phyloP scores from a whole-genome alignment of 2,888 invertebrate genomes.

The Chrysolina haemoptera region DNA sequence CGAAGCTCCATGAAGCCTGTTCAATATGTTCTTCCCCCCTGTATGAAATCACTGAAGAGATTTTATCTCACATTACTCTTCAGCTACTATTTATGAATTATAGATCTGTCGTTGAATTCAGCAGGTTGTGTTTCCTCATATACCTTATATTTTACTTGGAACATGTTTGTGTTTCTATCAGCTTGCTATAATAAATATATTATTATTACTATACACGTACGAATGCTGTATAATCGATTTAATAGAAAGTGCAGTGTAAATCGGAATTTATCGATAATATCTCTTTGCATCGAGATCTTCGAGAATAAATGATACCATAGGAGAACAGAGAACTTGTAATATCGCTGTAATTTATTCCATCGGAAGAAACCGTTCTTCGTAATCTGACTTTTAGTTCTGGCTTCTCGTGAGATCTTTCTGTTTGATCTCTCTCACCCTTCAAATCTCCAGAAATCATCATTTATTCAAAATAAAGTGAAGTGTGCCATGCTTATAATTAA shows the following conservation, averaged over 20 bases:
- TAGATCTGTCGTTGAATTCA: conserved; percentile 39
- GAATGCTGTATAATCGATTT: conserved; percentile 39
- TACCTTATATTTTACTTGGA: conserved; percentile 41
- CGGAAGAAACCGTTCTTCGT: neutral
- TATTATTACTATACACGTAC: conserved; percentile 37
- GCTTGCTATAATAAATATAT: conserved; percentile 47
- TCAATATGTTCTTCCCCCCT: conserved; percentile 8
- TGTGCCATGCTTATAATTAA: no score
- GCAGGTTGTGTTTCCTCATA: conserved; percentile 42
- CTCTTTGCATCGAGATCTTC: conserved; percentile 11
- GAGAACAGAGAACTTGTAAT: neutral
- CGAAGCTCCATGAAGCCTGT: neutral
- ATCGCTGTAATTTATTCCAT: conserved; percentile 6
- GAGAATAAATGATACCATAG: conserved; percentile 14
- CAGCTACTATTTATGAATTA: conserved; percentile 54
- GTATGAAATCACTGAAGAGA: conserved; percentile 30
- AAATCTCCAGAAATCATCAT: neutral
- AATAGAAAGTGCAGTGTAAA: conserved; percentile 40
- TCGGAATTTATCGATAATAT: conserved; percentile 42
- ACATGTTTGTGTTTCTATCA: conserved; percentile 49
- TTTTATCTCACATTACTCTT: conserved; percentile 38
- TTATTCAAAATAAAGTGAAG: no score
- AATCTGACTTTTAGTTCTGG: neutral
- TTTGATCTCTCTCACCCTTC: neutral
- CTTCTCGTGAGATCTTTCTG: neutral